Evolutionary conservation across 2,113 vertebrate species (phyloP).

Genomic region (Charina bottae): DNA sequence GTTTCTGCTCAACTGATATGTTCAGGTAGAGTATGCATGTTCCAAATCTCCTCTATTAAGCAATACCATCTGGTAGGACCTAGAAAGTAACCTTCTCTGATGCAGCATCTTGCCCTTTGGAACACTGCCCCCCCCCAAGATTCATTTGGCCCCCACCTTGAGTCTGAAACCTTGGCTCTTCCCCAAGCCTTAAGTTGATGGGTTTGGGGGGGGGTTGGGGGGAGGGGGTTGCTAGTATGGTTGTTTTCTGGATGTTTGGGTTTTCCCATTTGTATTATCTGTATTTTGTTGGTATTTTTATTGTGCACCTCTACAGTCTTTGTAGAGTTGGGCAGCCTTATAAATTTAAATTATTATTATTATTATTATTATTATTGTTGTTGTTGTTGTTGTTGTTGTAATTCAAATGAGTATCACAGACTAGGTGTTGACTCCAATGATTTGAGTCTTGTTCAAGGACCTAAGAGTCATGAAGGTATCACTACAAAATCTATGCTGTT

Average conservation of each 20-base stretch:
- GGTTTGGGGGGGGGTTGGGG: too few species aligned
- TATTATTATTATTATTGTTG: neutral
- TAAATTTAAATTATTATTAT: neutral
- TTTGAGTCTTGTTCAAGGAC: neutral
- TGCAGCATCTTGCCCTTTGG: neutral
- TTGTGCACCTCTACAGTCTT: neutral
- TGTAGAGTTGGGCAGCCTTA: neutral
- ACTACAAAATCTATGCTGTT: neutral
- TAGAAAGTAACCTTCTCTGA: neutral
- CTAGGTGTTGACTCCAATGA: neutral
- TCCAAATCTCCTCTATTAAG: neutral
- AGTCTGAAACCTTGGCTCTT: neutral
- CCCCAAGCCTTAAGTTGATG: neutral
- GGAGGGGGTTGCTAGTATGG: neutral
- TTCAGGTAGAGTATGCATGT: neutral
- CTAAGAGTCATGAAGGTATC: neutral
- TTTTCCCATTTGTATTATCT: neutral
- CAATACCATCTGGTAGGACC: neutral
- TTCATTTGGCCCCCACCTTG: neutral
- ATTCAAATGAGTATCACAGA: neutral
- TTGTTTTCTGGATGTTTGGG: neutral
- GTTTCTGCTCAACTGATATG: neutral
- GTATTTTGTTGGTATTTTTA: neutral
- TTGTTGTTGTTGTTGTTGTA: neutral
- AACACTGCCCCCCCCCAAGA: neutral